Conservation (phyloP, 2,888 invertebrate species). For the Epinotia nisella region DNA sequence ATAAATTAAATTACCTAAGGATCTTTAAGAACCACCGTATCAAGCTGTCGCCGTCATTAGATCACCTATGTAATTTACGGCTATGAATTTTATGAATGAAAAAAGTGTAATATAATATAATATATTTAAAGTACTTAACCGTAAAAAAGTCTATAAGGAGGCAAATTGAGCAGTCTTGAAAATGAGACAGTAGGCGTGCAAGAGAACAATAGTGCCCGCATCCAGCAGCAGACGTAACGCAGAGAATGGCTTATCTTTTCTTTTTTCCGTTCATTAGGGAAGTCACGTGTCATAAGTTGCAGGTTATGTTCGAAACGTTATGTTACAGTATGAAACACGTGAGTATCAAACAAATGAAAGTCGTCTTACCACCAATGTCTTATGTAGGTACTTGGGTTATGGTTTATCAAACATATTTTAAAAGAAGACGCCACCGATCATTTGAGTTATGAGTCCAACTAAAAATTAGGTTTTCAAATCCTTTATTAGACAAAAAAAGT, state of each 20-base stretch:
- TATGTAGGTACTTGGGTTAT: too few relatives aligned
- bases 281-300: constrained; percentile 21
- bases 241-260: constrained; percentile 31
- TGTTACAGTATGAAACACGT: not conserved
- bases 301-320: not conserved
- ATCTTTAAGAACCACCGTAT: not conserved
- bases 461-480: too few relatives aligned
- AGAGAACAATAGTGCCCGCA: constrained; percentile 56
- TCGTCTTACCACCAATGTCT: too few relatives aligned
- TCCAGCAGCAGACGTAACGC: constrained; percentile 50
- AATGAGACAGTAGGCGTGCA: constrained; percentile 53
- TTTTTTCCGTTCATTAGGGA: constrained; percentile 30
- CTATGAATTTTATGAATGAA: too few relatives aligned
- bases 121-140: not conserved
- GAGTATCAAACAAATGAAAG: too few relatives aligned
- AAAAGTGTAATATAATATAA: too few relatives aligned
- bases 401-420: too few relatives aligned
- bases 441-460: too few relatives aligned
- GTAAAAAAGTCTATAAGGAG: constrained; percentile 22
- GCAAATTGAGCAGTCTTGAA: constrained; percentile 48
- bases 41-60: not conserved
- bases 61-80: not conserved
- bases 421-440: too few relatives aligned
- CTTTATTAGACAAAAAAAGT: too few relatives aligned
- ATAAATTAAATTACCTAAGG: not conserved